Evolutionary conservation across 1,140 invertebrate genomes (phyloP).

Genomic region (Ceratitis capitata): DNA sequence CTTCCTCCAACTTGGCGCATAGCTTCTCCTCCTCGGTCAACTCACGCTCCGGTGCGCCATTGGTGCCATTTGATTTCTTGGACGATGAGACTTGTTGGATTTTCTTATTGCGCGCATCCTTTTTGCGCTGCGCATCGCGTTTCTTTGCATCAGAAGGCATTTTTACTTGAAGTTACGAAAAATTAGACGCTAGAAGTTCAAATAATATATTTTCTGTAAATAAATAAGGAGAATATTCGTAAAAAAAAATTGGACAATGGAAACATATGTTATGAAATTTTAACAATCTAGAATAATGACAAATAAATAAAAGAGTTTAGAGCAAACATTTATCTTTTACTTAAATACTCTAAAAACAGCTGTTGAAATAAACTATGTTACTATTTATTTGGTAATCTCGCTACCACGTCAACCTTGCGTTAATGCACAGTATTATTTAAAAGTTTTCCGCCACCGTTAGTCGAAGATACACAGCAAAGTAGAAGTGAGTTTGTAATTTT

Average conservation of each 20-base stretch:
- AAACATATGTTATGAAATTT: not conserved
- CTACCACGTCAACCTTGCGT: not conserved
- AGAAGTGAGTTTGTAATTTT: not conserved
- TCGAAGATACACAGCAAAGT: not conserved
- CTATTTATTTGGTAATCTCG: not conserved
- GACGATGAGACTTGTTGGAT: slow-evolving; percentile 66
- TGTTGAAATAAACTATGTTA: not conserved
- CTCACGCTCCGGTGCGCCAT: slow-evolving; percentile 66
- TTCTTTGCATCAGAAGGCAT: slow-evolving; percentile 77
- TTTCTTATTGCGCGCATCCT: slow-evolving; percentile 85
- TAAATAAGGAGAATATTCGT: not conserved
- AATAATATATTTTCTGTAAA: not conserved
- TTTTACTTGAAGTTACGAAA: not conserved
- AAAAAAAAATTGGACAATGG: not conserved
- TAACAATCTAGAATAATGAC: not conserved
- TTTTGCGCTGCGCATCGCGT: slow-evolving; percentile 96
- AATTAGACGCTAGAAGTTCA: not conserved
- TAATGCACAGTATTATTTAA: not conserved
- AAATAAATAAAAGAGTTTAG: not conserved
- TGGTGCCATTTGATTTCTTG: slow-evolving; percentile 63
- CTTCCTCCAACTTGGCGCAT: slow-evolving; percentile 87
- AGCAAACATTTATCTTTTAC: not conserved
- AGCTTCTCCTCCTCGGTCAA: slow-evolving; percentile 78
- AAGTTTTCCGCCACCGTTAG: not conserved
- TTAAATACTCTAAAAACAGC: not conserved